Percentiles rank a stretch among this genome's conserved stretches.
These are phyloP conservation scores for Deroplatys truncata DNA, from an alignment of 2,888 invertebrate genomes.

Conservation along the genomic window DNA sequence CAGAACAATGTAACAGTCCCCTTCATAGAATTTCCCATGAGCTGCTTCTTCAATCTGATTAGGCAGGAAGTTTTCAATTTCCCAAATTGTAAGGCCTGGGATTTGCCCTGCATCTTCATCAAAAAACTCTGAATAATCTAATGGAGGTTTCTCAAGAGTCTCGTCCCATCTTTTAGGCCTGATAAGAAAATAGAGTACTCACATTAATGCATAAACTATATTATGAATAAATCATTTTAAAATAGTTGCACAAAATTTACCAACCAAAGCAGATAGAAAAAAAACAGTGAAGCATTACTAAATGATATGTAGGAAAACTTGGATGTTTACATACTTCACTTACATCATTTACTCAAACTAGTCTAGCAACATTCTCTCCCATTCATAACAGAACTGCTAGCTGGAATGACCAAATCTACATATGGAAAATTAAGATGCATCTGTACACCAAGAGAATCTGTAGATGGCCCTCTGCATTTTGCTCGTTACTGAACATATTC, in stretches of 20 bases:
- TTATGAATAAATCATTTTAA: background rate
- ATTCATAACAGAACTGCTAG: no score
- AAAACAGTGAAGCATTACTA: no score
- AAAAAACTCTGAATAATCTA: slow-evolving; percentile 97
- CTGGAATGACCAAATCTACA: no score
- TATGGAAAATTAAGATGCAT: no score
- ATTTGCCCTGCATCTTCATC: slow-evolving; percentile 92
- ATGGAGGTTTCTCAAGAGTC: slow-evolving; percentile 85
- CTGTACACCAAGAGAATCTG: no score
- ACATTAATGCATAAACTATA: background rate
- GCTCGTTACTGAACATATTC: no score
- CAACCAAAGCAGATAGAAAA: no score
- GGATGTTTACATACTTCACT: no score
- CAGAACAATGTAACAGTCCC: slow-evolving; percentile 95
- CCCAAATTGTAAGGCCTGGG: slow-evolving; percentile 93
- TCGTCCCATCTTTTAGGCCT: slow-evolving; percentile 97
- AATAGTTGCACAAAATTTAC: background rate
- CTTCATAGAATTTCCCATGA: slow-evolving; percentile 98
- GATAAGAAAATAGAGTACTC: slow-evolving; percentile 29
- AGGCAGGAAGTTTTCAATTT: slow-evolving; percentile 98
- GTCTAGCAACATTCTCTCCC: no score
- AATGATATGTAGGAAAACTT: no score
- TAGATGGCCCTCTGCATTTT: no score
- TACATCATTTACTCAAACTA: no score
- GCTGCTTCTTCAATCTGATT: slow-evolving; percentile 90